A percentile compares a stretch with the other conserved stretches of the same genome.
These are phyloP conservation scores for Drosophila repleta DNA, from an alignment of 1,140 invertebrate species.

Conservation along the genomic window DNA sequence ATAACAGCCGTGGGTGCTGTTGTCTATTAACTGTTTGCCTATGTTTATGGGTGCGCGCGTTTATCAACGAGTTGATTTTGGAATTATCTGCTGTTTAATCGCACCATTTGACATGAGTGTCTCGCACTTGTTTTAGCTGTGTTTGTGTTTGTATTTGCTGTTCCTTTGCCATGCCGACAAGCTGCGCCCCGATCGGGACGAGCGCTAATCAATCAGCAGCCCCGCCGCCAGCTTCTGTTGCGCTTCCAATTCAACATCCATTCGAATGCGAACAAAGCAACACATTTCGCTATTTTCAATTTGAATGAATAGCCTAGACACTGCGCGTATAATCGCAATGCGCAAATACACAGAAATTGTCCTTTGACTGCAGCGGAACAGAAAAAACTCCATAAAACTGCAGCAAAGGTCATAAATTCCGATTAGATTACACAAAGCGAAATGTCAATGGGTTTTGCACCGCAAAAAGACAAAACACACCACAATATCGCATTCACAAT, in stretches of 20 bases:
- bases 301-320: conserved; percentile 9
- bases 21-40: conserved; percentile 66
- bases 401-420: conserved; percentile 71
- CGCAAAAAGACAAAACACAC: conserved; percentile 20
- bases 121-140: conserved; percentile 69
- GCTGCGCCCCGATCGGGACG: conserved; percentile 4
- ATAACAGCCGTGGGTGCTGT: conserved; percentile 38
- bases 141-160: conserved; percentile 65
- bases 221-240: conserved; percentile 19
- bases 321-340: conserved; percentile 13
- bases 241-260: conserved; percentile 10
- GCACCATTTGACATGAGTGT: conserved; percentile 73
- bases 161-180: conserved; percentile 12
- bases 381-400: conserved; percentile 53
- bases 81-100: conserved; percentile 79
- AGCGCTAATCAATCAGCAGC: conserved; percentile 32
- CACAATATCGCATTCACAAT: conserved; percentile 62
- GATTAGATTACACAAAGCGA: conserved; percentile 80
- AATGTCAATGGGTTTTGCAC: conserved; percentile 43
- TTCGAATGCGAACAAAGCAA: conserved; percentile 34
- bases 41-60: conserved; percentile 34
- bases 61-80: conserved; percentile 74
- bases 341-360: conserved; percentile 8
- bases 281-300: conserved; percentile 14
- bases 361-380: conserved; percentile 10